Conservation (phyloP, 1,140 invertebrate species). For the Delia radicum region DNA sequence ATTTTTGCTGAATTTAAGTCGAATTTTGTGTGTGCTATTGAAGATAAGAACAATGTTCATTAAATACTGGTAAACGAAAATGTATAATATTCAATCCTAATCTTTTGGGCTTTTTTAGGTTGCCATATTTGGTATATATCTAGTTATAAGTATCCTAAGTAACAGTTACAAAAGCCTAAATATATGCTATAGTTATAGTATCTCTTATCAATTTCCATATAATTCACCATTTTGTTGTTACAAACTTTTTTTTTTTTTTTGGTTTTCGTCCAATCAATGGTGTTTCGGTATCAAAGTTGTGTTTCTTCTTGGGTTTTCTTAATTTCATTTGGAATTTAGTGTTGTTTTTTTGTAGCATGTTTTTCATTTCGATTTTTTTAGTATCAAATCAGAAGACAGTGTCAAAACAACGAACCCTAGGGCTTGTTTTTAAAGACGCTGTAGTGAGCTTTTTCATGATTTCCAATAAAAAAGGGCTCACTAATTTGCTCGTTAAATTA, state of each 20-base stretch:
- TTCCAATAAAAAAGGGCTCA: not conserved
- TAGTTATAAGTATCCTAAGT: not conserved
- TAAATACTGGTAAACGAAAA: constrained; percentile 58
- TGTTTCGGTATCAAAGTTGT: constrained; percentile 37
- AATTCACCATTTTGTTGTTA: not conserved
- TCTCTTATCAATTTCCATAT: not conserved
- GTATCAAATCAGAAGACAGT: constrained; percentile 57
- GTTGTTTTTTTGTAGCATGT: constrained; percentile 34
- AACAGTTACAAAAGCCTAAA: not conserved
- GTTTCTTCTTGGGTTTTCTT: constrained; percentile 26
- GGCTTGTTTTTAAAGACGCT: constrained; percentile 32
- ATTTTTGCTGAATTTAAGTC: not conserved
- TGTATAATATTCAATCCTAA: constrained; percentile 58
- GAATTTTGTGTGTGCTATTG: not conserved
- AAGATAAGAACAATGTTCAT: constrained; percentile 54
- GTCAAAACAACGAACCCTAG: constrained; percentile 56
- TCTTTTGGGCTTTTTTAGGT: constrained; percentile 13
- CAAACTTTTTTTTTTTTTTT: not conserved
- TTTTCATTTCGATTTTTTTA: constrained; percentile 21
- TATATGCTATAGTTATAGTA: not conserved
- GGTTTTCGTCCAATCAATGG: constrained; percentile 50
- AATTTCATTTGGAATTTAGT: not conserved
- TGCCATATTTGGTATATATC: not conserved
- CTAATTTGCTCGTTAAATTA: constrained; percentile 7
- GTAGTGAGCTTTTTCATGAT: not conserved